Percentiles rank a stretch among this genome's conserved stretches.
phyloP scores from a whole-genome alignment of 1,140 invertebrate species.

The Lucilia sericata region DNA sequence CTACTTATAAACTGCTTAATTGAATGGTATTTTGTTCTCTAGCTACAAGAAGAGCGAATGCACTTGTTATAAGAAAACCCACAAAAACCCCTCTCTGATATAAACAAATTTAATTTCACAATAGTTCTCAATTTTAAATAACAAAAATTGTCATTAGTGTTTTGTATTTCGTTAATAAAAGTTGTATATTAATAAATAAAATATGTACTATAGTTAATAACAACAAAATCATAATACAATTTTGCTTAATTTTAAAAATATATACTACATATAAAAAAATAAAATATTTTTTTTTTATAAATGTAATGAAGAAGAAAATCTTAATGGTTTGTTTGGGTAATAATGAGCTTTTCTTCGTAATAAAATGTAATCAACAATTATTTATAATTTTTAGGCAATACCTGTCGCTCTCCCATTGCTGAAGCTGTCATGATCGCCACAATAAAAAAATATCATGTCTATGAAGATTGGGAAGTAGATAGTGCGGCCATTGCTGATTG shows the following conservation, averaged over 20 bases:
- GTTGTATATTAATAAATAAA: background rate
- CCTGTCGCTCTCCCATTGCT: slow-evolving; percentile 93
- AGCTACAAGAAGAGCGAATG: too few species aligned
- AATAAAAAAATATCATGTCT: slow-evolving; percentile 73
- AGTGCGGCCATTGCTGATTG: slow-evolving; percentile 87
- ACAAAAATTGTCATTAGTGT: too few species aligned
- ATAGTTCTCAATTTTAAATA: slow-evolving; percentile 35
- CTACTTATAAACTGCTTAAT: too few species aligned
- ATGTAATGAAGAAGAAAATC: background rate
- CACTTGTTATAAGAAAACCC: too few species aligned
- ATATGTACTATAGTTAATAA: too few species aligned
- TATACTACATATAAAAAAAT: too few species aligned
- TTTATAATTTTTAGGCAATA: slow-evolving; percentile 76
- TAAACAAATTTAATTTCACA: background rate
- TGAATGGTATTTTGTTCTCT: too few species aligned
- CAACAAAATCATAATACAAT: too few species aligned
- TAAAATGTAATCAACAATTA: background rate
- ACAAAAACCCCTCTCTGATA: background rate
- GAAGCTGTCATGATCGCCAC: slow-evolving; percentile 86
- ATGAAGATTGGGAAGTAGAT: slow-evolving; percentile 82
- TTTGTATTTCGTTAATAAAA: background rate
- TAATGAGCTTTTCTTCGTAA: background rate
- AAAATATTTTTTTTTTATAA: too few species aligned
- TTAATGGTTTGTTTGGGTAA: slow-evolving; percentile 22
- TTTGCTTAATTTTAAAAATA: too few species aligned